Conservation (phyloP, 2,888 invertebrate species). For the Calameuta idolon region DNA sequence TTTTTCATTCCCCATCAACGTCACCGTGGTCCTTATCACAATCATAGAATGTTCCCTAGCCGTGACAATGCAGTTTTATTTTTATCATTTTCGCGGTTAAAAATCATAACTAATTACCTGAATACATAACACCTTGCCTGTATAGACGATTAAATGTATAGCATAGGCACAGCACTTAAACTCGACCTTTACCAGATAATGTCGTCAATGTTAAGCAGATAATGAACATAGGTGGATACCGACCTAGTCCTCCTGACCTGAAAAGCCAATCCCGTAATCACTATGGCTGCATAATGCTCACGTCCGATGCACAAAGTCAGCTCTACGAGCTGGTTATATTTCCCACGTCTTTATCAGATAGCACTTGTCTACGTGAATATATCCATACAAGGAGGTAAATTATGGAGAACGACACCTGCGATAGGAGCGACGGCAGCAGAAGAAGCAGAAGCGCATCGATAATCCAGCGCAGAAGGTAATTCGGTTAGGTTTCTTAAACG, state of each 20-base stretch:
- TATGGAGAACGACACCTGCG: background rate
- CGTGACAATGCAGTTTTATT: background rate
- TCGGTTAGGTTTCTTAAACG: background rate
- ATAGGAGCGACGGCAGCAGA: background rate
- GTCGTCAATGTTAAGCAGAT: constrained; percentile 48
- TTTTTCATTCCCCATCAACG: background rate
- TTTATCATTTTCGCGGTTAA: background rate
- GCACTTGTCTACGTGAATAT: background rate
- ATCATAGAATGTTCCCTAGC: background rate
- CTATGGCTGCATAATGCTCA: background rate
- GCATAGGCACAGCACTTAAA: background rate
- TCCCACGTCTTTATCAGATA: background rate
- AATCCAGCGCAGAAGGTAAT: background rate
- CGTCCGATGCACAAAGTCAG: background rate
- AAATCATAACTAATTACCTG: background rate
- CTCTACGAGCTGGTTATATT: background rate
- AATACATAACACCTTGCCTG: background rate
- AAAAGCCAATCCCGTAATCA: constrained; percentile 35
- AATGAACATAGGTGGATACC: constrained; percentile 45
- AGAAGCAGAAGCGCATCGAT: background rate
- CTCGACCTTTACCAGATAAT: constrained; percentile 27
- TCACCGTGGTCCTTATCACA: background rate
- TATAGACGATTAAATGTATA: background rate
- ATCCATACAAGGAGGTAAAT: background rate
- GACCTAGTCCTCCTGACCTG: constrained; percentile 58